Evolutionary conservation across 2,113 vertebrate genomes (phyloP).

Genomic region (Callipepla californica): DNA sequence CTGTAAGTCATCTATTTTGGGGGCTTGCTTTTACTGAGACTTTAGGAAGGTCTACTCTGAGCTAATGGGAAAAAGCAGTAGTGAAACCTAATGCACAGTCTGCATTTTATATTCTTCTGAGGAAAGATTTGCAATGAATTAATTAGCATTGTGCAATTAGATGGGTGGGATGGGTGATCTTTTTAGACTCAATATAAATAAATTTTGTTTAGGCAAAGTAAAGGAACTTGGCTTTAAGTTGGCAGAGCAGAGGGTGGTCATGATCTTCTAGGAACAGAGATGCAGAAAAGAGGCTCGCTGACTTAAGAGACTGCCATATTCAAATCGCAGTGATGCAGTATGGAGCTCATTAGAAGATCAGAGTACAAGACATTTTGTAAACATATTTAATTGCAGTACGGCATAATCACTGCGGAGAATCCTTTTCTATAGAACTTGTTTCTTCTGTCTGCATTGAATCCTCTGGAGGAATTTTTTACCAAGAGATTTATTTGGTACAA

Average conservation of each 20-base stretch:
- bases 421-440: slow-evolving; percentile 5
- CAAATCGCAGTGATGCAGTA: not conserved
- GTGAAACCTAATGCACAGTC: slow-evolving; percentile 1
- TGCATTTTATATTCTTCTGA: slow-evolving; percentile 11
- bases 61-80: not conserved
- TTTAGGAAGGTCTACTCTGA: not conserved
- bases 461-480: slow-evolving; percentile 6
- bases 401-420: slow-evolving; percentile 30
- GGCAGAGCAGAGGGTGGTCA: not conserved
- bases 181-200: not conserved
- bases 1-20: not conserved
- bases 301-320: not conserved
- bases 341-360: slow-evolving; percentile 45
- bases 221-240: not conserved
- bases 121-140: slow-evolving; percentile 25
- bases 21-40: not conserved
- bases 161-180: not conserved
- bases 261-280: slow-evolving; percentile 28
- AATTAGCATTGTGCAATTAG: not conserved
- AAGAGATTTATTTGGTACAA: not conserved
- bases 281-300: not conserved
- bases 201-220: not conserved
- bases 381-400: slow-evolving; percentile 49
- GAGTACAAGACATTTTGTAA: slow-evolving; percentile 31
- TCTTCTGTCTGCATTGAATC: not conserved